These are phyloP conservation scores for Ceriagrion tenellum DNA, from an alignment of 2,888 invertebrate genomes.

Conservation along the genomic window DNA sequence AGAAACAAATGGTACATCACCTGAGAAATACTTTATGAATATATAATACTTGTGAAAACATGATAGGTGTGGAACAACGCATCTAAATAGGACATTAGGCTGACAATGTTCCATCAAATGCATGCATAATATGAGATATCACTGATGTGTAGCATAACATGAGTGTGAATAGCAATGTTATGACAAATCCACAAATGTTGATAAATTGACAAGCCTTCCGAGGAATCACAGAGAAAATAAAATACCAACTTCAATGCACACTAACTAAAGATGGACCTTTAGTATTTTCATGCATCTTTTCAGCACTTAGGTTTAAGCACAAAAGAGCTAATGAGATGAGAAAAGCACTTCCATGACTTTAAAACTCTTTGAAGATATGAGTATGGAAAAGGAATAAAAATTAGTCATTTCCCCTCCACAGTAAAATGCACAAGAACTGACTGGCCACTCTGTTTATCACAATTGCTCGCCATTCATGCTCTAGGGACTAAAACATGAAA, in stretches of 20 bases:
- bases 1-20: not conserved
- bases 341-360: not conserved
- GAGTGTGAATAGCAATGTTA: constrained; percentile 34
- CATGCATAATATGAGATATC: constrained; percentile 20
- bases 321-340: not conserved
- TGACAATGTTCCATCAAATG: constrained; percentile 51
- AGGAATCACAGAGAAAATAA: not conserved
- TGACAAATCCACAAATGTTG: not conserved
- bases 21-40: not conserved
- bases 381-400: not conserved
- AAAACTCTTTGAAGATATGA: not conserved
- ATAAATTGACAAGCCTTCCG: not conserved
- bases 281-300: not conserved
- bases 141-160: constrained; percentile 45
- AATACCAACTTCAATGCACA: not conserved
- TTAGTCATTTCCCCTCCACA: not conserved
- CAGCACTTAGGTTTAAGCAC: not conserved
- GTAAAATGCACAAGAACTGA: constrained; percentile 2
- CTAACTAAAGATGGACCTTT: not conserved
- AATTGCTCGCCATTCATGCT: not conserved
- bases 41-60: not conserved
- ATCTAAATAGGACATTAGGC: constrained; percentile 13
- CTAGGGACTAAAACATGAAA: not conserved
- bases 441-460: constrained; percentile 43
- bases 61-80: constrained; percentile 13